Evolutionary conservation across 2,113 vertebrate genomes (phyloP).

Genomic region (Anarhynchus alexandrinus): DNA sequence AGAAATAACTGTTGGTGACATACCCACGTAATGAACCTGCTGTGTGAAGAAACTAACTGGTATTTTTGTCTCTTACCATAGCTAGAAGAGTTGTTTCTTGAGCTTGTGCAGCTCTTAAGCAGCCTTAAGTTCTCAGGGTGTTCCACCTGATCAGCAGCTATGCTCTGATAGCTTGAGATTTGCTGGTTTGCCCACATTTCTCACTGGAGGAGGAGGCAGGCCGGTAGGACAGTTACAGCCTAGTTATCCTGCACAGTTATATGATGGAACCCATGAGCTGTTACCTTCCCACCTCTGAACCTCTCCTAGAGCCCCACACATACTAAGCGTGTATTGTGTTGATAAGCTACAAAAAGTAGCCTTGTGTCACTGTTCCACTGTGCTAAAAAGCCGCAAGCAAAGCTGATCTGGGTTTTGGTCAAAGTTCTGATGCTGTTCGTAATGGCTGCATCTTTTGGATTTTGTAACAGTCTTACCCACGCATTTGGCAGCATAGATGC

Average conservation of each 20-base stretch:
- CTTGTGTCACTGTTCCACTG: not conserved
- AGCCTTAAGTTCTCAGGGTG: not conserved
- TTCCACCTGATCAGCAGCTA: not conserved
- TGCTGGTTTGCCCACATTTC: not conserved
- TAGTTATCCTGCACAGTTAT: not conserved
- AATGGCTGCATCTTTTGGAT: not conserved
- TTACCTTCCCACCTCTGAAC: not conserved
- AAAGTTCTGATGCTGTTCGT: not conserved
- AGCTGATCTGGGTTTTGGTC: rapidly evolving
- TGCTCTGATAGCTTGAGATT: not conserved
- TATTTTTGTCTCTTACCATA: not conserved
- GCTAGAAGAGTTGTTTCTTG: not conserved
- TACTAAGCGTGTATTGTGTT: not conserved
- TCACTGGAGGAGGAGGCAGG: not conserved
- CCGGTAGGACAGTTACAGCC: not conserved
- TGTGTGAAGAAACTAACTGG: not conserved
- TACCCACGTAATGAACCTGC: not conserved
- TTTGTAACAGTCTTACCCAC: not conserved
- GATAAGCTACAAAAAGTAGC: not conserved
- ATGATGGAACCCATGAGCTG: not conserved
- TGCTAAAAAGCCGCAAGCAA: not conserved
- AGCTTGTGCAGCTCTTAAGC: not conserved
- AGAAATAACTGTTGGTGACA: not conserved
- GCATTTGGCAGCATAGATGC: not conserved
- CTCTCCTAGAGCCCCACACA: rapidly evolving